phyloP scores from a whole-genome alignment of 2,888 invertebrate genomes.

The Lymantria dispar region DNA sequence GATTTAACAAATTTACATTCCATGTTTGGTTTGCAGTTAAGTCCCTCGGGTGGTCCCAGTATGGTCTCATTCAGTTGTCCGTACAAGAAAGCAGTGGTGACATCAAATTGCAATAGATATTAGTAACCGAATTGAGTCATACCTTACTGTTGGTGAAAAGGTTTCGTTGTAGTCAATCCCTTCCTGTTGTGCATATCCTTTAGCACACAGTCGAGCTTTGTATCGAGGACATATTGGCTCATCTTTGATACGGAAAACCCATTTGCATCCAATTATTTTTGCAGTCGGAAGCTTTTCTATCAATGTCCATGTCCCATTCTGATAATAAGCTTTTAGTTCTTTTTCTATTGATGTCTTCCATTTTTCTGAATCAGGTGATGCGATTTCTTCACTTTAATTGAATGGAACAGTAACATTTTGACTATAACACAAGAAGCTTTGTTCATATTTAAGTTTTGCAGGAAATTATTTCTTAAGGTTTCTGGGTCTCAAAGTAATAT shows the following conservation, averaged over 20 bases:
- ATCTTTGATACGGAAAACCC: slow-evolving; percentile 17
- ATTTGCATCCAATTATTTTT: slow-evolving; percentile 7
- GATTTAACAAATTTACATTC: slow-evolving; percentile 12
- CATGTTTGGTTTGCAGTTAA: slow-evolving; percentile 9
- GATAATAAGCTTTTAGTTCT: slow-evolving; percentile 8
- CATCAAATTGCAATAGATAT: not conserved
- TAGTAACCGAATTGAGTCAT: not conserved
- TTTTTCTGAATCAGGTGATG: not conserved
- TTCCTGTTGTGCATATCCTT: slow-evolving; percentile 15
- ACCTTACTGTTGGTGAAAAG: not conserved
- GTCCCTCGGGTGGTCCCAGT: not conserved
- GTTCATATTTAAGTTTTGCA: not conserved
- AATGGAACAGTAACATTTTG: not conserved
- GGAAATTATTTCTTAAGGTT: not conserved
- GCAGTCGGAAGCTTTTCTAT: slow-evolving; percentile 9
- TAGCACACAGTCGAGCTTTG: slow-evolving; percentile 28
- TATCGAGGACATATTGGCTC: slow-evolving; percentile 8
- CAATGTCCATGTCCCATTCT: slow-evolving; percentile 16
- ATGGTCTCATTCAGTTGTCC: too few species aligned
- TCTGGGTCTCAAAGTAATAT: not conserved
- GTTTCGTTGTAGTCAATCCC: slow-evolving; percentile 24
- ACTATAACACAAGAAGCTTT: too few species aligned
- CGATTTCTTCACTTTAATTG: not conserved
- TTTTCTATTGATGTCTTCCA: slow-evolving; percentile 4
- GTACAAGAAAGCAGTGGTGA: too few species aligned